A percentile compares a stretch with the other conserved stretches of the same genome.
These are phyloP conservation scores for Malurus melanocephalus DNA, from an alignment of 2,113 vertebrate species.

Conservation along the genomic window DNA sequence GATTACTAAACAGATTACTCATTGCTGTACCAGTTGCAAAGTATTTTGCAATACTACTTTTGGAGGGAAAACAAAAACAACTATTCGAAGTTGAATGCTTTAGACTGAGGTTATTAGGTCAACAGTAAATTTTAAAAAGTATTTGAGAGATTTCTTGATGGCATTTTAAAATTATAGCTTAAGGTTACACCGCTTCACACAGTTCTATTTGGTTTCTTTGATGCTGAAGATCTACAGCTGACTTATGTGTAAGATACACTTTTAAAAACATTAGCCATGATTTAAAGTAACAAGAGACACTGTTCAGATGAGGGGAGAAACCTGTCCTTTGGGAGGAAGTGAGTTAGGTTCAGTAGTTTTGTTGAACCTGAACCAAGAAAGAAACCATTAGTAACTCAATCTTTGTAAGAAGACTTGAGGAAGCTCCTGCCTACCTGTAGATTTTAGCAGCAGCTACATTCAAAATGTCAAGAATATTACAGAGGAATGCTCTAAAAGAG, in stretches of 20 bases:
- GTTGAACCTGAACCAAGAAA: slow-evolving; percentile 64
- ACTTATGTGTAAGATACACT: slow-evolving; percentile 65
- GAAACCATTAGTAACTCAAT: slow-evolving; percentile 60
- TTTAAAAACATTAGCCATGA: slow-evolving; percentile 66
- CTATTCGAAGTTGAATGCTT: slow-evolving; percentile 57
- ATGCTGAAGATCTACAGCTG: slow-evolving; percentile 69
- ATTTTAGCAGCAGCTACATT: slow-evolving; percentile 18
- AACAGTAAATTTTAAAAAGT: slow-evolving; percentile 70
- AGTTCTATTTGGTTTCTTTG: slow-evolving; percentile 66
- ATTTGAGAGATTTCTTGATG: slow-evolving; percentile 68
- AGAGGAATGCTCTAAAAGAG: slow-evolving; percentile 21
- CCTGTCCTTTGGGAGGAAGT: slow-evolving; percentile 59
- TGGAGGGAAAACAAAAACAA: slow-evolving; percentile 65
- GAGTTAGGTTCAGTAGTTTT: slow-evolving; percentile 65
- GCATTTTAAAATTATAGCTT: slow-evolving; percentile 68
- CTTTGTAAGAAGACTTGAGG: slow-evolving; percentile 46
- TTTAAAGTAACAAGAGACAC: slow-evolving; percentile 70
- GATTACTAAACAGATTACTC: background rate
- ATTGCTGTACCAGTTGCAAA: background rate
- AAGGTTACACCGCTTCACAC: slow-evolving; percentile 61
- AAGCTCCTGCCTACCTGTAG: slow-evolving; percentile 32
- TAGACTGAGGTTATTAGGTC: slow-evolving; percentile 69
- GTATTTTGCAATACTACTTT: slow-evolving; percentile 21
- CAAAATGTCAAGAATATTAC: background rate
- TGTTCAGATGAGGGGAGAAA: slow-evolving; percentile 54